Evolutionary conservation across 2,113 vertebrate genomes (phyloP), one percentile per base, ranked within the genome.

Genomic region (Rhinoderma darwinii): DNA sequence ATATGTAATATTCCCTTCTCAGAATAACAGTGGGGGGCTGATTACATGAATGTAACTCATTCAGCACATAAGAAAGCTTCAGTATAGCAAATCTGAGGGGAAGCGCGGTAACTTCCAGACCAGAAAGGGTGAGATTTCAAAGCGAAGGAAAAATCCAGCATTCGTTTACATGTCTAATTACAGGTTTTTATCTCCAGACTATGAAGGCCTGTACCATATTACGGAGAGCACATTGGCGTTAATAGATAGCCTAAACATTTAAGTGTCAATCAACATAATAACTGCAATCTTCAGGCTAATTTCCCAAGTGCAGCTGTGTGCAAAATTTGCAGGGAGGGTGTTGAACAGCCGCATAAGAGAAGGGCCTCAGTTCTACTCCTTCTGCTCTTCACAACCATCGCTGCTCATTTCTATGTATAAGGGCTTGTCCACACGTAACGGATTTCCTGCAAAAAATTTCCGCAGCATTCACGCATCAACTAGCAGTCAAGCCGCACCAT

Each of bases 221-320:
- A 95, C 85, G 94, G 88, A 91, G 94, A 92, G 92, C 88, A 75
- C 91, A 90, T 89, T 89, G 90, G 89, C 84, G 89, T 91, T 93
- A 93, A 91, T n/a, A n/a, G n/a, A n/a, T n/a, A n/a, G n/a, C n/a
- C n/a, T n/a, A n/a, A n/a, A n/a, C n/a, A n/a, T n/a, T 95, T 95
- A 95, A 90, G 92, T 94, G 95, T 90, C 95, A 95, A 88, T 96
- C 95, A 96, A 92, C 91, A 90, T 95, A 96, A 96, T 96, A 96
- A 95, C 92, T 92, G 94, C 94, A 95, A 96, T 96, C 92, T 95
- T 90, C 93, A 89, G 92, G 89, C 93, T 94, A 93, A 95, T 95
- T 95, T 94, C 90, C 93, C 81, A 89, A 88, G 90, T 93, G 93
- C 94, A 96, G 94, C 94, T 95, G 95, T 95, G 94, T 93, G 93